Evolutionary conservation across 2,797 vertebrate species (phyloP).

Genomic region (Austrolebias charrua): DNA sequence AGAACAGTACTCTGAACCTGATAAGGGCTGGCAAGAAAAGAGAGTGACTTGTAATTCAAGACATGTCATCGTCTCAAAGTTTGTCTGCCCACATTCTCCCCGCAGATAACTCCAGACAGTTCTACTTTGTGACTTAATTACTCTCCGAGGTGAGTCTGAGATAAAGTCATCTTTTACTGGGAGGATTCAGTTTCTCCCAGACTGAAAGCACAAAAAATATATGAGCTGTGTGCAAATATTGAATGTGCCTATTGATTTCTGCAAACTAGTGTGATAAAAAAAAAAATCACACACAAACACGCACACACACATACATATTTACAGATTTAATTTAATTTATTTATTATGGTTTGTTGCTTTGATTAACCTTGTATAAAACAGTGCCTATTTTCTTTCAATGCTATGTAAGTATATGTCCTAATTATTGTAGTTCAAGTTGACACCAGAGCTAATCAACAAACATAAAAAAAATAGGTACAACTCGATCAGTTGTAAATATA

Average conservation of each 20-base stretch:
- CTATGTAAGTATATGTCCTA: neutral
- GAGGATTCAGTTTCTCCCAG: conserved; percentile 43
- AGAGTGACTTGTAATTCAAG: conserved; percentile 72
- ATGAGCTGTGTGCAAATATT: conserved; percentile 36
- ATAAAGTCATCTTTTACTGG: conserved; percentile 63
- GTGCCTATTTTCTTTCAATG: neutral
- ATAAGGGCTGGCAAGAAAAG: conserved; percentile 68
- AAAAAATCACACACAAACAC: conserved; percentile 7
- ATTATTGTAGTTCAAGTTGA: conserved; percentile 8
- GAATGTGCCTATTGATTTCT: conserved; percentile 49
- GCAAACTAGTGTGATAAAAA: conserved; percentile 23
- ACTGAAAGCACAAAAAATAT: conserved; percentile 33
- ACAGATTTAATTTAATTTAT: neutral
- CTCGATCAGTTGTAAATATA: too few species aligned
- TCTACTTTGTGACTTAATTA: conserved; percentile 72
- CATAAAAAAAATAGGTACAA: too few species aligned
- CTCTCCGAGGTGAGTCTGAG: conserved; percentile 51
- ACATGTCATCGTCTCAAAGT: conserved; percentile 65
- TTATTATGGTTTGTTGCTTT: neutral
- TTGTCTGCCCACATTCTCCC: conserved; percentile 55
- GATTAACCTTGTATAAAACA: conserved; percentile 6
- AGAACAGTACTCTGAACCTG: conserved; percentile 65
- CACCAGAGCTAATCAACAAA: too few species aligned
- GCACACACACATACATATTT: conserved; percentile 2
- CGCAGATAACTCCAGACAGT: conserved; percentile 64